Evolutionary conservation across 1,140 invertebrate genomes (phyloP).

Genomic region (Lutraria rhynchaena): DNA sequence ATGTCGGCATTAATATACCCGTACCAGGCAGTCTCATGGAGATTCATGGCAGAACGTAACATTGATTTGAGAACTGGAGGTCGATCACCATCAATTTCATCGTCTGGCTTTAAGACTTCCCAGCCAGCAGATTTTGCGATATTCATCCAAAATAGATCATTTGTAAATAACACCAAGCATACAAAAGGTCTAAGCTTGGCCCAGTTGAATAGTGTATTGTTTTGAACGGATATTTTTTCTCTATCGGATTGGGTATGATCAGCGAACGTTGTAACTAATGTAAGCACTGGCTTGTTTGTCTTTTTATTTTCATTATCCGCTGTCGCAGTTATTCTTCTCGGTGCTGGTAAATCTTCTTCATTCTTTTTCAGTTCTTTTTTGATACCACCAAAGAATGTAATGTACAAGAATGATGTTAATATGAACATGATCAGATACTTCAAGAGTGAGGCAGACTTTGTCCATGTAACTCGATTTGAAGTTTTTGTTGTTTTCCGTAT

Average conservation of each 20-base stretch:
- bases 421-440: no score
- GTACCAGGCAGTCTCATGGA: conserved; percentile 50
- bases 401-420: no score
- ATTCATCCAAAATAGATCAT: neutral
- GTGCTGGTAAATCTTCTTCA: no score
- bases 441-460: no score
- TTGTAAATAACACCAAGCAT: conserved; percentile 53
- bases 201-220: conserved; percentile 59
- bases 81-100: neutral
- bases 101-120: conserved; percentile 21
- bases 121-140: conserved; percentile 31
- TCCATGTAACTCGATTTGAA: no score
- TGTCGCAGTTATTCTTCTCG: no score
- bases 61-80: conserved; percentile 55
- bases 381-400: no score
- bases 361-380: no score
- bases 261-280: conserved; percentile 51
- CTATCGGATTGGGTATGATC: conserved; percentile 36
- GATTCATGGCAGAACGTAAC: conserved; percentile 37
- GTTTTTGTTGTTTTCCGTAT: no score
- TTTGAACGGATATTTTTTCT: conserved; percentile 52
- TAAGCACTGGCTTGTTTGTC: conserved; percentile 30
- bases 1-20: conserved; percentile 61
- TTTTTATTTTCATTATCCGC: neutral
- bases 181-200: conserved; percentile 33